Evolutionary conservation across 1,140 invertebrate species (phyloP).

Genomic region (Leptinotarsa texana): DNA sequence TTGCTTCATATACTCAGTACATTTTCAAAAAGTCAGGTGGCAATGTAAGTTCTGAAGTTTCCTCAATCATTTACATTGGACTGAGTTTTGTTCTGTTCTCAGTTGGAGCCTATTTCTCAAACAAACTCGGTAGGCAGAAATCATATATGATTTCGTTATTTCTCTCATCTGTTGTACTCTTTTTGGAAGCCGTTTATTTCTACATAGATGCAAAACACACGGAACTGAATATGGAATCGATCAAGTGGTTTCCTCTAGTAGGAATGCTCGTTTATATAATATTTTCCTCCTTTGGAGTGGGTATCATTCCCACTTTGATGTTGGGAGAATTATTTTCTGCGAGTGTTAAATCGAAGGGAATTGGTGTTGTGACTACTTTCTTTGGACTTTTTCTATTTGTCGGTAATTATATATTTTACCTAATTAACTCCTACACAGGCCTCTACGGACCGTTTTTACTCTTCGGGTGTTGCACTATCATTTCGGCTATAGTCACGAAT

Average conservation of each 20-base stretch:
- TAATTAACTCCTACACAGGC: slow-evolving; percentile 62
- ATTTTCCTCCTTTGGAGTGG: slow-evolving; percentile 47
- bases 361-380: slow-evolving; percentile 36
- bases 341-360: slow-evolving; percentile 47
- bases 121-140: slow-evolving; percentile 55
- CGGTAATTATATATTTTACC: slow-evolving; percentile 52
- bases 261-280: slow-evolving; percentile 45
- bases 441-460: slow-evolving; percentile 77
- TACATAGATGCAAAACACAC: slow-evolving; percentile 31
- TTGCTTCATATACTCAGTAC: slow-evolving; percentile 66
- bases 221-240: slow-evolving; percentile 50
- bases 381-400: slow-evolving; percentile 44
- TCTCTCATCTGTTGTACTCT: slow-evolving; percentile 31
- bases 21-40: slow-evolving; percentile 59
- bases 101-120: slow-evolving; percentile 62
- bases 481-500: slow-evolving; percentile 77
- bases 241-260: slow-evolving; percentile 38
- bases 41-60: slow-evolving; percentile 65
- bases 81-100: slow-evolving; percentile 70
- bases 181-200: slow-evolving; percentile 59
- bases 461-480: slow-evolving; percentile 72
- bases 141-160: slow-evolving; percentile 40
- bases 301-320: slow-evolving; percentile 47
- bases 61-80: slow-evolving; percentile 60
- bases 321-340: slow-evolving; percentile 52